A percentile compares a stretch with the other conserved stretches of the same genome.
These are phyloP conservation scores for Eleutherodactylus coqui DNA, from an alignment of 2,797 vertebrate species.

Conservation along the genomic window DNA sequence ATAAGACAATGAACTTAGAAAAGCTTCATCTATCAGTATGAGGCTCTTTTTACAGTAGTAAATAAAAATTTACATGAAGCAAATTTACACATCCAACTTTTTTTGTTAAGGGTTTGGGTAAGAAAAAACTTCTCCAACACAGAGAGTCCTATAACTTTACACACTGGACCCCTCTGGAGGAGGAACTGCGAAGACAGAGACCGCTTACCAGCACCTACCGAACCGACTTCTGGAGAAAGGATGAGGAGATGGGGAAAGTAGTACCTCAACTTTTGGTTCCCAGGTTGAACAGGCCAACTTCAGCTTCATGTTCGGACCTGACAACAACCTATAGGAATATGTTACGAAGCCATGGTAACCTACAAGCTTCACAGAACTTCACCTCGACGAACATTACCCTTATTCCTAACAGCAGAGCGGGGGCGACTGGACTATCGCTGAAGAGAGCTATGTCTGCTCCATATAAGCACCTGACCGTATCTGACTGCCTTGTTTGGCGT, in stretches of 20 bases:
- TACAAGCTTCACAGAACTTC: not conserved
- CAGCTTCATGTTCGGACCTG: conserved; percentile 31
- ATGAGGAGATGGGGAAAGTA: conserved; percentile 28
- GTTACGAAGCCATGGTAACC: conserved; percentile 63
- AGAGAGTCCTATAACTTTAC: conserved; percentile 66
- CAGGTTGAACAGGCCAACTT: conserved; percentile 16
- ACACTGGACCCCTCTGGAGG: conserved; percentile 68
- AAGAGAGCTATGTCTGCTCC: conserved; percentile 59
- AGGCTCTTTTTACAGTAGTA: not conserved
- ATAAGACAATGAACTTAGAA: not conserved
- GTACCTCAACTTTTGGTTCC: conserved; percentile 69
- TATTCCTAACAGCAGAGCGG: not conserved
- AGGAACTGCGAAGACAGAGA: conserved; percentile 64
- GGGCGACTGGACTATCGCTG: not conserved
- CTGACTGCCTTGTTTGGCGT: conserved; percentile 71
- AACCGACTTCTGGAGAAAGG: conserved; percentile 62
- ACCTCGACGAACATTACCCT: not conserved
- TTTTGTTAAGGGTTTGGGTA: conserved; percentile 69
- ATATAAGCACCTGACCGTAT: conserved; percentile 66
- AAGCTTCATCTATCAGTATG: not conserved
- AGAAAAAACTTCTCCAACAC: conserved; percentile 64
- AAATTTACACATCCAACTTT: not conserved
- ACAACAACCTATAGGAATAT: conserved; percentile 71
- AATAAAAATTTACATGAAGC: not conserved
- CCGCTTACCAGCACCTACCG: conserved; percentile 73